Conservation (phyloP, 1,140 invertebrate species). For the Hyles euphorbiae region DNA sequence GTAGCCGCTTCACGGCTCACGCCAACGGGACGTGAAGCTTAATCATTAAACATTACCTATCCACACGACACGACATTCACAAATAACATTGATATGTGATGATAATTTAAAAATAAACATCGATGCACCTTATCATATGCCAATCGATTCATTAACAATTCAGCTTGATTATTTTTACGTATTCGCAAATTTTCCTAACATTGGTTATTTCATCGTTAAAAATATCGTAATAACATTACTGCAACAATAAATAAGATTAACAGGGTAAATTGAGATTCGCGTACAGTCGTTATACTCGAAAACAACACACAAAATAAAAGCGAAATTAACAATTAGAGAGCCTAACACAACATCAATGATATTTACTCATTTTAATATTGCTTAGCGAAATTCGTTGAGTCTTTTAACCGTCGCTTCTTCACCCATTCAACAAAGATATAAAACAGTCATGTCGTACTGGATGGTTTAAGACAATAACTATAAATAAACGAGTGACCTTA, state of each 20-base stretch:
- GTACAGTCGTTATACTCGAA: not conserved
- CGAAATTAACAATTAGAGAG: slow-evolving; percentile 30
- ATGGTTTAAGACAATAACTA: slow-evolving; percentile 40
- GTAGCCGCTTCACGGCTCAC: slow-evolving; percentile 4
- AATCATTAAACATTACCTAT: slow-evolving; percentile 26
- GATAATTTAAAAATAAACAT: slow-evolving; percentile 10
- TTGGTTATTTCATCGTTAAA: not conserved
- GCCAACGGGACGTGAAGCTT: no score
- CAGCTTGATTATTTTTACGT: not conserved
- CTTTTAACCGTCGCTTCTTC: slow-evolving; percentile 13
- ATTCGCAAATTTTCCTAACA: not conserved
- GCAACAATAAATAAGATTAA: not conserved
- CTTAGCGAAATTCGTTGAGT: slow-evolving; percentile 64
- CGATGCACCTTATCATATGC: slow-evolving; percentile 7
- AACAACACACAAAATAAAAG: not conserved
- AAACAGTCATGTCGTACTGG: slow-evolving; percentile 56
- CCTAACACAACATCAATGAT: slow-evolving; percentile 29
- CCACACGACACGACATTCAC: slow-evolving; percentile 63
- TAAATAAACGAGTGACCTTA: slow-evolving; percentile 24
- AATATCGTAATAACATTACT: not conserved
- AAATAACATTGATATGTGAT: slow-evolving; percentile 64
- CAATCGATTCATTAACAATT: slow-evolving; percentile 2
- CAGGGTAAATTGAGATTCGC: slow-evolving; percentile 4
- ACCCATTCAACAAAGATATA: slow-evolving; percentile 4
- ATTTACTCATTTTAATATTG: slow-evolving; percentile 45